Conservation (phyloP, 2,888 invertebrate species). For the Patella depressa region DNA sequence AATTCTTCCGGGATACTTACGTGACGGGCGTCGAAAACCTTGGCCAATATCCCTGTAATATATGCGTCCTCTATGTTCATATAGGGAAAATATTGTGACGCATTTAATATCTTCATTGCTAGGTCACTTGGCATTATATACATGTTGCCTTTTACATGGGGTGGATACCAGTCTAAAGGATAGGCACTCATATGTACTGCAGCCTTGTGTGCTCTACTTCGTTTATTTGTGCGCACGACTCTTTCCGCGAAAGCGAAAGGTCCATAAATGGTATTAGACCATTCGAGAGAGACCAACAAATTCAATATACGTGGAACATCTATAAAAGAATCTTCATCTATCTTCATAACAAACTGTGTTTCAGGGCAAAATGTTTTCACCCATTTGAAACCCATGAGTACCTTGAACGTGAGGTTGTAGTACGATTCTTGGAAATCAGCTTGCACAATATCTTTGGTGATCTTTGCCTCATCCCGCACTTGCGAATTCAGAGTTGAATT, state of each 20-base stretch:
- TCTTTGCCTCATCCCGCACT: background rate
- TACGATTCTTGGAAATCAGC: constrained; percentile 14
- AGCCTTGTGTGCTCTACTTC: background rate
- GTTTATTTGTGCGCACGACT: background rate
- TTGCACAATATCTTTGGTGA: background rate
- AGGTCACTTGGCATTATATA: constrained; percentile 7
- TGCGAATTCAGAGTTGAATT: background rate
- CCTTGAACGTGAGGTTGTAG: constrained; percentile 14
- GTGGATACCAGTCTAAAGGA: background rate
- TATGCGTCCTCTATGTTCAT: constrained; percentile 12
- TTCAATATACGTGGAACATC: background rate
- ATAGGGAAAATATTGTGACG: constrained; percentile 13
- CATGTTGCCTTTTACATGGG: constrained; percentile 11
- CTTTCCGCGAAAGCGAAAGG: background rate
- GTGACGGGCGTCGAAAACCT: constrained; percentile 3
- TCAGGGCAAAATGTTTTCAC: background rate
- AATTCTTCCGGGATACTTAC: background rate
- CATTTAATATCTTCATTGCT: constrained; percentile 12
- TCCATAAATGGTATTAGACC: background rate
- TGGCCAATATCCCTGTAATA: constrained; percentile 4
- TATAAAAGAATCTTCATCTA: constrained; percentile 13
- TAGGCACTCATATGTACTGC: background rate
- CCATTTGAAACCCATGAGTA: constrained; percentile 10
- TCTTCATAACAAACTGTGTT: constrained; percentile 13
- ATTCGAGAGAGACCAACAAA: background rate